Base-by-base conservation (phyloP, 2,888 invertebrate species). In the Anagyrus pseudococci region DNA sequence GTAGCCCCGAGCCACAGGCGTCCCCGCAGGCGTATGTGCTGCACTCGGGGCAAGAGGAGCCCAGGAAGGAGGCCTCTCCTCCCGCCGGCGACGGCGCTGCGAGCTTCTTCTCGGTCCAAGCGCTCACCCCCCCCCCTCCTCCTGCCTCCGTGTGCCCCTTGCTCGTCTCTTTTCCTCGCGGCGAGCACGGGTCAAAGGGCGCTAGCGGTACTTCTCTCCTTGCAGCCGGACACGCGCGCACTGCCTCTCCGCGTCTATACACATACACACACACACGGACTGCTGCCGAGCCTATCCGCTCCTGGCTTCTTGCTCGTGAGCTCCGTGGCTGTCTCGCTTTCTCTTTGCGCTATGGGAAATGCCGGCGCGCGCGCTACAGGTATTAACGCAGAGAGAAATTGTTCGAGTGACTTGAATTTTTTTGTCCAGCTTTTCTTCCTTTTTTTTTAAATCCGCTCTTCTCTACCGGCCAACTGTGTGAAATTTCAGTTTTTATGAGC, bases 161-260 rank as follows among this genome's bases (percentile, higher is more conserved):
- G 44, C 33, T 33, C 55, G n/a, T 70, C 74, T 75, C 70, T 74
- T 73, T 77, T 71, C 73, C 75, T 73, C 71, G 72, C 67, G 70
- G 71, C 64, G 68, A 70, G 73, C 67, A 75, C 71, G 79, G 80
- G 80, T 80, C 79, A 79, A 72, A 79, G 80, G 80, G 77, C 77
- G 75, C 76, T 79, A 80, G 80, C 79, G 80, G 80, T 79, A 79
- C 77, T 58, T 20, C 76, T 77, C 76, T 72, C 74, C 75, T 10
- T 72, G 61, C 67, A 44, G 47, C 53, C 41, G 48, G 40, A 19
- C 44, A 43, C 67, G 66, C 62, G 65, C 64, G 55, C 29, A 10
- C 29, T 29, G n/a, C n/a, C n/a, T n/a, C n/a, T n/a, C n/a, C 29
- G 29, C 6, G 10, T 29, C 4, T 29, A 29, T 29, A 29, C 29